Conservation (phyloP, 1,140 invertebrate species). For the Arctopsyche grandis region DNA sequence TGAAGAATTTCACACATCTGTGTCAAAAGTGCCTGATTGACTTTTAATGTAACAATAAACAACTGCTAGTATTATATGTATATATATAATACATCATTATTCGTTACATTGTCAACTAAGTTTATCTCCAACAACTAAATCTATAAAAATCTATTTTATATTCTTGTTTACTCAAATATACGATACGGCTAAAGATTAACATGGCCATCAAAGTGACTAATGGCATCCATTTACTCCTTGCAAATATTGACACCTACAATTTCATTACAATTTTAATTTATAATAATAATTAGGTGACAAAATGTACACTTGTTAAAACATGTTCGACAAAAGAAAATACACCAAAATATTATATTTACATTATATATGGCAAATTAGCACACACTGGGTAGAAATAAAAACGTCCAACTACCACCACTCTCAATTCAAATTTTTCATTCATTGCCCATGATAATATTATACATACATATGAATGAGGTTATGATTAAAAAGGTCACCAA, state of each 20-base stretch:
- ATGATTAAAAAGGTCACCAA: too few relatives aligned
- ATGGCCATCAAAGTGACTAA: conserved; percentile 38
- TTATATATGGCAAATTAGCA: not conserved
- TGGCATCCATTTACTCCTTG: conserved; percentile 5
- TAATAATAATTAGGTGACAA: conserved; percentile 23
- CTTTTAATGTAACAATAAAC: conserved; percentile 43
- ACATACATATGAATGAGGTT: too few relatives aligned
- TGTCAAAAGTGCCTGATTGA: conserved; percentile 31
- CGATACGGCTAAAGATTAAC: conserved; percentile 27
- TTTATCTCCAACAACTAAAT: conserved; percentile 31
- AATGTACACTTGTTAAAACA: not conserved
- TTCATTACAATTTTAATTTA: conserved; percentile 17
- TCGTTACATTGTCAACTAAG: conserved; percentile 28
- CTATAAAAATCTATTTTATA: conserved; percentile 33
- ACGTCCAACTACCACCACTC: not conserved
- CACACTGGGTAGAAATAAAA: not conserved
- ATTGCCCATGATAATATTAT: not conserved
- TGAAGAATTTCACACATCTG: conserved; percentile 37
- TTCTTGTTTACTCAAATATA: conserved; percentile 24
- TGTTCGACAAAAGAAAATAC: conserved; percentile 7
- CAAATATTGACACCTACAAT: conserved; percentile 5
- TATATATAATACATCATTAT: conserved; percentile 28
- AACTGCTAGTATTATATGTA: conserved; percentile 24
- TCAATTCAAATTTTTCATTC: conserved; percentile 4
- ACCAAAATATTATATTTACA: conserved; percentile 22